These are phyloP conservation scores for Willisornis vidua DNA, from an alignment of 2,113 vertebrate species.

Conservation along the genomic window DNA sequence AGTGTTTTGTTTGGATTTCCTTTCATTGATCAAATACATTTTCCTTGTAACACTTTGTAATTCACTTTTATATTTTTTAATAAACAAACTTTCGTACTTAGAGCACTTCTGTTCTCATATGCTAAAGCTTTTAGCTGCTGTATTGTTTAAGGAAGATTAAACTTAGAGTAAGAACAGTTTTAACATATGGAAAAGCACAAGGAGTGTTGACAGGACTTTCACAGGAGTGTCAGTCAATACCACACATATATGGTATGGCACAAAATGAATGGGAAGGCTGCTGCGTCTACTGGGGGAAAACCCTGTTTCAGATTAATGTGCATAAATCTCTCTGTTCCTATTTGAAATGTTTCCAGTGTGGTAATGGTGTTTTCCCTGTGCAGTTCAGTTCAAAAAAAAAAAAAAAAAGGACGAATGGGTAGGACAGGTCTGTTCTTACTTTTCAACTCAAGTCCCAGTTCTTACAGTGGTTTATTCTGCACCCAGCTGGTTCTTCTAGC, in stretches of 20 bases:
- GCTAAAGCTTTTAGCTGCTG: neutral
- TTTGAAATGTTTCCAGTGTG: neutral
- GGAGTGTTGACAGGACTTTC: neutral
- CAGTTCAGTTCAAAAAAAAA: neutral
- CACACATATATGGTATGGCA: neutral
- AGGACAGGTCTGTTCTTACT: neutral
- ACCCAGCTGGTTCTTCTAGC: neutral
- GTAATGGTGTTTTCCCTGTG: neutral
- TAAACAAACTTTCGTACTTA: neutral
- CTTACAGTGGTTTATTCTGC: neutral
- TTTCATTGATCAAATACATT: slow-evolving; percentile 43
- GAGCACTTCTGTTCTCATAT: neutral
- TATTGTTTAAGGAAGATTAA: neutral
- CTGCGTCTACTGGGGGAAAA: neutral
- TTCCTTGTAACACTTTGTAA: neutral
- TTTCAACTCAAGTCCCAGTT: neutral
- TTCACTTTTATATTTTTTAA: neutral
- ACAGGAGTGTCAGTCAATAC: neutral
- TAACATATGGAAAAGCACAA: neutral
- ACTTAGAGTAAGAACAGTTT: neutral
- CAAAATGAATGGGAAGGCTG: neutral
- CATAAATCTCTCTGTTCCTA: neutral
- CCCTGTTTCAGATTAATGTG: neutral
- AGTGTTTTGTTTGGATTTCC: neutral
- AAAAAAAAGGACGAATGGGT: neutral